Conservation (phyloP, 2,888 invertebrate genomes). For the Trissolcus brochymenae region DNA sequence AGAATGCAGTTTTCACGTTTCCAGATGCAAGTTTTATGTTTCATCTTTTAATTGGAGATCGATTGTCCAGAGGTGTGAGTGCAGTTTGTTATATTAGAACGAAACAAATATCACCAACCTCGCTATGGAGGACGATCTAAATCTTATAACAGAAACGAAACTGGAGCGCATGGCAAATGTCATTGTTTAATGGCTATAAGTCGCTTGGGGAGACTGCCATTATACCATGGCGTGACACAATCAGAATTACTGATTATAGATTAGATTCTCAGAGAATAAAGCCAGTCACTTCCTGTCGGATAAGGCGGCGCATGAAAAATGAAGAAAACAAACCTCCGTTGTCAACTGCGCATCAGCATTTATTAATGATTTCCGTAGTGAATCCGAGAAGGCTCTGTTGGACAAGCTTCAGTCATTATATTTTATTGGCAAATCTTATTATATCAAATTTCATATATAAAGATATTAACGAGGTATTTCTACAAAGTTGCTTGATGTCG, state of each 20-base stretch:
- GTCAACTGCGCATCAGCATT: conserved; percentile 10
- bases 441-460: too few species aligned
- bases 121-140: conserved; percentile 12
- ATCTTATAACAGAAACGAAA: conserved; percentile 25
- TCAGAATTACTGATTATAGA: conserved; percentile 66
- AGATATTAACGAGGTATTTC: neutral
- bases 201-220: conserved; percentile 54
- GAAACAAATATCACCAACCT: conserved; percentile 16
- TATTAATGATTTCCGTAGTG: neutral
- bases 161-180: conserved; percentile 40
- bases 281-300: conserved; percentile 64
- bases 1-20: conserved; percentile 3
- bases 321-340: conserved; percentile 47
- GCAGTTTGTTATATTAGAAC: neutral
- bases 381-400: neutral
- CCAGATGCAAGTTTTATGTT: neutral
- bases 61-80: too few species aligned
- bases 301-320: conserved; percentile 59
- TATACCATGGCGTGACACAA: conserved; percentile 64
- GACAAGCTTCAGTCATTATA: too few species aligned
- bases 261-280: conserved; percentile 64
- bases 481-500: neutral
- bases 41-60: neutral
- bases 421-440: too few species aligned
- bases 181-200: conserved; percentile 45